Percentiles rank a stretch among this genome's conserved stretches.
These are phyloP conservation scores for Temnothorax ravouxi DNA, from an alignment of 2,888 invertebrate genomes.

Conservation along the genomic window DNA sequence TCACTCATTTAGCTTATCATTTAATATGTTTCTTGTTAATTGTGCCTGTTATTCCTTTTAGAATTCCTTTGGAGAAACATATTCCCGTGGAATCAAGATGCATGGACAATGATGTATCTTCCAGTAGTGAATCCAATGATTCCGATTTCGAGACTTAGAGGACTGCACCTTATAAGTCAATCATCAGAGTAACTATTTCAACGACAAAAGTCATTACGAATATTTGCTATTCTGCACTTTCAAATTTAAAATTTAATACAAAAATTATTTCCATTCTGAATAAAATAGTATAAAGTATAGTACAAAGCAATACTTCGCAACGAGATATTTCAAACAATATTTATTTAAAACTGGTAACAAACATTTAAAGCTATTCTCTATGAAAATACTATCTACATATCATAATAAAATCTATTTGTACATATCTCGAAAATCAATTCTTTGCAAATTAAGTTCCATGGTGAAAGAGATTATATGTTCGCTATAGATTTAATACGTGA, in stretches of 20 bases:
- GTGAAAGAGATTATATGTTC: neutral
- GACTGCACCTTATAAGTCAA: conserved; percentile 9
- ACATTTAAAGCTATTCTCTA: conserved; percentile 61
- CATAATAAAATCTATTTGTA: conserved; percentile 59
- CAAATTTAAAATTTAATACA: conserved; percentile 6
- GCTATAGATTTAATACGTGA: conserved; percentile 12
- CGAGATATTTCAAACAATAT: conserved; percentile 62
- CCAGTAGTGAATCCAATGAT: conserved; percentile 80
- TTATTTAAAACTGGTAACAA: conserved; percentile 75
- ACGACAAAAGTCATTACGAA: conserved; percentile 23
- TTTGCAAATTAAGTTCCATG: conserved; percentile 16
- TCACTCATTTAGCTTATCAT: neutral
- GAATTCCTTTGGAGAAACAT: conserved; percentile 77
- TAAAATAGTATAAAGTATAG: conserved; percentile 50
- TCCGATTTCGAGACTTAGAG: conserved; percentile 77
- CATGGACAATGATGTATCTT: conserved; percentile 78
- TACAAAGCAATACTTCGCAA: neutral
- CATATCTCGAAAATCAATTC: conserved; percentile 24
- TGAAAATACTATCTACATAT: conserved; percentile 50
- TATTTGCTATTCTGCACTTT: neutral
- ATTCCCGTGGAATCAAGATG: conserved; percentile 76
- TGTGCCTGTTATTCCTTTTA: conserved; percentile 62
- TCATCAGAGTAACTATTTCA: neutral
- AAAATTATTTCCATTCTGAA: conserved; percentile 49
- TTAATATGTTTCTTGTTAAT: conserved; percentile 6